phyloP scores from a whole-genome alignment of 2,888 invertebrate genomes.

The Chaitophorus viminalis region DNA sequence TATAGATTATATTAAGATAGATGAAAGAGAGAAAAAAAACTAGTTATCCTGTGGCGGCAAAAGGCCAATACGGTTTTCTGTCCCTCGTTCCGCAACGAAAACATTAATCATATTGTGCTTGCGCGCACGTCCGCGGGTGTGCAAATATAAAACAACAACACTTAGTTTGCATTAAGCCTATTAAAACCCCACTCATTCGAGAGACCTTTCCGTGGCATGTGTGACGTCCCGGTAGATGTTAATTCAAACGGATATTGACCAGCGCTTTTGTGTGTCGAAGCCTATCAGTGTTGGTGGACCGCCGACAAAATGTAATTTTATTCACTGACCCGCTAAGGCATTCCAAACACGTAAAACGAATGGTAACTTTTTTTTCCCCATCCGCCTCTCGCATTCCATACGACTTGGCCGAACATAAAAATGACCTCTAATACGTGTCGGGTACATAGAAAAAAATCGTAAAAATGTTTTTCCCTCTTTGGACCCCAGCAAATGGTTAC shows the following conservation, averaged over 20 bases:
- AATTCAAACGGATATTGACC: slow-evolving; percentile 31
- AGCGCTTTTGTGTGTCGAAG: not conserved
- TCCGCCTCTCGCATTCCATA: slow-evolving; percentile 14
- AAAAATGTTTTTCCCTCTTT: slow-evolving; percentile 37
- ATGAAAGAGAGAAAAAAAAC: too few species aligned
- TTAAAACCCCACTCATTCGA: not conserved
- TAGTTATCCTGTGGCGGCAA: too few species aligned
- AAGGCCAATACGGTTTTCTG: too few species aligned
- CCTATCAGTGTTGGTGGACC: slow-evolving; percentile 24
- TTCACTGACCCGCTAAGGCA: slow-evolving; percentile 26
- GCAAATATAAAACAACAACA: too few species aligned
- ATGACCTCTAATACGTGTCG: slow-evolving; percentile 43
- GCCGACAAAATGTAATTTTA: slow-evolving; percentile 52
- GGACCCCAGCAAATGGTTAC: slow-evolving; percentile 28
- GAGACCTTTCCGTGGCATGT: not conserved
- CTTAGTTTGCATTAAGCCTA: too few species aligned
- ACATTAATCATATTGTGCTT: too few species aligned
- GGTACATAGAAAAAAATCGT: not conserved
- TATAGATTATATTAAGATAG: too few species aligned
- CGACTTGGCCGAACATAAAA: slow-evolving; percentile 3
- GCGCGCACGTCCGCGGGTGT: too few species aligned
- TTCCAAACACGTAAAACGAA: slow-evolving; percentile 52
- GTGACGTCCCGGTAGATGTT: not conserved
- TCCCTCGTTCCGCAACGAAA: too few species aligned
- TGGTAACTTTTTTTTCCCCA: slow-evolving; percentile 26